Base-by-base conservation (phyloP, 2,113 vertebrate genomes). In the Piliocolobus tephrosceles region DNA sequence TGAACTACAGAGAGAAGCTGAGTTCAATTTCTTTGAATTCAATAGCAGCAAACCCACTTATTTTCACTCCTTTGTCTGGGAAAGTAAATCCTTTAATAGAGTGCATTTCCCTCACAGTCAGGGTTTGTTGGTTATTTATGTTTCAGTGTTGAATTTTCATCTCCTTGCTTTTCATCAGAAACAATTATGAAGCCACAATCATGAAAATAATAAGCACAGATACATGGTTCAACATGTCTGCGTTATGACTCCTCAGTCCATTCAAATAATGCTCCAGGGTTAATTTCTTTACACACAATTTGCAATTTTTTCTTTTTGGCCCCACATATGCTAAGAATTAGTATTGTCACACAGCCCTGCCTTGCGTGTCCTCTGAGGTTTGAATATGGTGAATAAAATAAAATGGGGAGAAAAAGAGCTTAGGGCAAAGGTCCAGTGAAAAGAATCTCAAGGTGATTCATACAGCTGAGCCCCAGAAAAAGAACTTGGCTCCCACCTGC, bases 181-280 rank as follows among this genome's bases (percentile, higher is more conserved):
- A 92, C 97, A 98, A 98, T 98, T 98, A 98, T 97, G 96, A 98
- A 98, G 92, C 97, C 97, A 98, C 94, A 97, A 96, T 98, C 96
- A 98, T 91, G 96, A 97, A 94, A 98, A 98, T 97, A 97, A 97
- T 96, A 88, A 97, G 52, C 50, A 94, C 58, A 96, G 45, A 95
- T 83, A 91, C 88, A 82, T 94, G 88, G 94, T 92, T 94, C 90
- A 70, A 70, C 94, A 92, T 94, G 79, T 90, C 66, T 96, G 93
- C 89, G 75, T 97, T 98, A 97, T 98, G 95, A 98, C 97, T 98
- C 90, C 97, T 98, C 52, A 85, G 79, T 78, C 88, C 58, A 94
- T 92, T 94, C 95, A 98, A 97, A 97, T 95, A 98, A 98, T 98
- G 95, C 94, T 96, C 80, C 10, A 94, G 94, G 96, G 96, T 97